Conservation (phyloP, 2,113 vertebrate genomes). For the Lasiurus cinereus region DNA sequence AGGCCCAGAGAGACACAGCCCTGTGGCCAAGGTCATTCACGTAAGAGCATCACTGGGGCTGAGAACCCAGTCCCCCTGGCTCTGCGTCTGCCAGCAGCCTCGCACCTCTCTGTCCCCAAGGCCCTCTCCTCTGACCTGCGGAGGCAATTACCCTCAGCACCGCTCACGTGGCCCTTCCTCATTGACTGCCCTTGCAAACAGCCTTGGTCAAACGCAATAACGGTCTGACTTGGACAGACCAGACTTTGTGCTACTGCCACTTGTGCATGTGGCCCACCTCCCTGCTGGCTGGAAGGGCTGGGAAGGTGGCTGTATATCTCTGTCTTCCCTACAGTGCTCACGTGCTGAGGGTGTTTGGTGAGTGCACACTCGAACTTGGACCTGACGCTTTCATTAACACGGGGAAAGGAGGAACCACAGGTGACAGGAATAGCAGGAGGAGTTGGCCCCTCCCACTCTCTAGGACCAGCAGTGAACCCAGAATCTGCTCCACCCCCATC, state of each 20-base stretch:
- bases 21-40: not conserved
- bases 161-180: slow-evolving; percentile 21
- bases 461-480: not conserved
- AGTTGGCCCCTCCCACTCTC: not conserved
- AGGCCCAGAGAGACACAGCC: not conserved
- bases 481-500: not conserved
- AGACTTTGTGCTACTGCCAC: not conserved
- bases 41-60: not conserved
- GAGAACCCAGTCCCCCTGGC: not conserved
- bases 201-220: slow-evolving; percentile 58
- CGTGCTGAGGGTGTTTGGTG: not conserved
- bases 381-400: not conserved
- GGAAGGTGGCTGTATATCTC: slow-evolving; percentile 45
- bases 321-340: not conserved
- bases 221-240: slow-evolving; percentile 14
- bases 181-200: slow-evolving; percentile 64
- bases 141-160: not conserved
- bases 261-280: not conserved
- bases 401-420: not conserved
- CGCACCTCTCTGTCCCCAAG: not conserved
- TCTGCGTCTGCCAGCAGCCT: not conserved
- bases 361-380: not conserved
- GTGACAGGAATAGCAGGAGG: not conserved
- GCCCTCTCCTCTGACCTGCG: not conserved
- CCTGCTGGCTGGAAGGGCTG: slow-evolving; percentile 35